Percentiles rank a stretch among this genome's conserved stretches.
Conservation (phyloP, 1,140 invertebrate genomes). For the Drosophila sturtevanti region DNA sequence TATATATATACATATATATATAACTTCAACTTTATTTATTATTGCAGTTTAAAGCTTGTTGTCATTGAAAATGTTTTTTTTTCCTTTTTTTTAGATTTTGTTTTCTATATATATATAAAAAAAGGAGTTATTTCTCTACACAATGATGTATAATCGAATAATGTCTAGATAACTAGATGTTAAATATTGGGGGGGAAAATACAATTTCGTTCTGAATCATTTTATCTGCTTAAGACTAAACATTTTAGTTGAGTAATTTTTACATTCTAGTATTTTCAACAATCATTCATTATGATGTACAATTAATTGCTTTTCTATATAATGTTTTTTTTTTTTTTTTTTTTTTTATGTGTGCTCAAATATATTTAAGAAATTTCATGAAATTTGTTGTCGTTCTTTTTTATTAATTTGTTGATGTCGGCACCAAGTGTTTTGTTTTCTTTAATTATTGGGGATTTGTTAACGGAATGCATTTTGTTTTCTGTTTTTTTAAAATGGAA, state of each 20-base stretch:
- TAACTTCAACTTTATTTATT: constrained; percentile 53
- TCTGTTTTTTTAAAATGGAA: constrained; percentile 30
- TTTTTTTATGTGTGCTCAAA: constrained; percentile 56
- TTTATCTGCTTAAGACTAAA: constrained; percentile 47
- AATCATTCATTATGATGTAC: background rate
- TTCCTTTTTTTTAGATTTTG: constrained; percentile 45
- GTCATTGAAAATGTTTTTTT: constrained; percentile 56
- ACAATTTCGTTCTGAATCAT: constrained; percentile 47
- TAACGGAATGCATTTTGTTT: constrained; percentile 36
- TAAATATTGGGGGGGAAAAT: constrained; percentile 68
- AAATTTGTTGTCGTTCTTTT: constrained; percentile 39
- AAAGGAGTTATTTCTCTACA: constrained; percentile 54
- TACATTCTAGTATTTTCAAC: constrained; percentile 57
- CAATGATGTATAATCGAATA: constrained; percentile 73
- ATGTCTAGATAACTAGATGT: constrained; percentile 64
- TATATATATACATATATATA: background rate
- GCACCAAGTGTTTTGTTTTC: constrained; percentile 8
- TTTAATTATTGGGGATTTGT: constrained; percentile 23
- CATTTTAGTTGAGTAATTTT: constrained; percentile 61
- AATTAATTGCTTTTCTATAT: background rate
- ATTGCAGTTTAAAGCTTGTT: constrained; percentile 72
- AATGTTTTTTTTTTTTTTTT: constrained; percentile 45
- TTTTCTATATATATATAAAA: constrained; percentile 71
- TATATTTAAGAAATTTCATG: constrained; percentile 59
- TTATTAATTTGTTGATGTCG: constrained; percentile 6